phyloP scores from a whole-genome alignment of 2,113 vertebrate species.

The Thamnaconus septentrionalis region DNA sequence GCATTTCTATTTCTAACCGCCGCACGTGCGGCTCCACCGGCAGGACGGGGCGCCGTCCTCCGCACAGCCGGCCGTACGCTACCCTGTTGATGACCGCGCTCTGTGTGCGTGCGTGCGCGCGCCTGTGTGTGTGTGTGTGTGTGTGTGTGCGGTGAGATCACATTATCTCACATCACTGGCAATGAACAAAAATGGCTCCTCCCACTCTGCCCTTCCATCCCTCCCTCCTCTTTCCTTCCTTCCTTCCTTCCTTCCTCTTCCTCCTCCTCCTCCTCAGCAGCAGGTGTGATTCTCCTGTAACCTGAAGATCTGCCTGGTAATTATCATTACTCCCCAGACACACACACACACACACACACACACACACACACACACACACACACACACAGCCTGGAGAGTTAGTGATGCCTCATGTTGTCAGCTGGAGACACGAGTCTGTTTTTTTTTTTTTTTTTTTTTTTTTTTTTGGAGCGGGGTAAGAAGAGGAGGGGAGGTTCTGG shows the following conservation, averaged over 20 bases:
- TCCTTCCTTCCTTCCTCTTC: neutral
- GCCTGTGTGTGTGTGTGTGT: conserved; percentile 3
- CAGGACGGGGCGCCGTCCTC: too few species aligned
- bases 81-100: too few species aligned
- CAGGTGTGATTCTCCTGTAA: conserved; percentile 76
- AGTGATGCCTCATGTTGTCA: conserved; percentile 34
- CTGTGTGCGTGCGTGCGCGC: too few species aligned
- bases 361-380: too few species aligned
- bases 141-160: conserved; percentile 50
- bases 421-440: conserved; percentile 17
- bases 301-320: conserved; percentile 67
- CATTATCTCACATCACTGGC: conserved; percentile 68
- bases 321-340: conserved; percentile 43
- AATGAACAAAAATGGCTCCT: conserved; percentile 55
- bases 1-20: too few species aligned
- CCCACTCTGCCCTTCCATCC: conserved; percentile 52
- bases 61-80: too few species aligned
- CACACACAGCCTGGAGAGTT: conserved; percentile 30
- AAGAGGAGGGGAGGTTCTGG: conserved; percentile 23
- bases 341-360: too few species aligned
- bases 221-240: conserved; percentile 2
- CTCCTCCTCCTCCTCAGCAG: conserved; percentile 59
- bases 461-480: conserved; percentile 2
- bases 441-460: too few species aligned
- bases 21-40: too few species aligned